Evolutionary conservation across 2,113 vertebrate species (phyloP).

Genomic region (Mola mola): DNA sequence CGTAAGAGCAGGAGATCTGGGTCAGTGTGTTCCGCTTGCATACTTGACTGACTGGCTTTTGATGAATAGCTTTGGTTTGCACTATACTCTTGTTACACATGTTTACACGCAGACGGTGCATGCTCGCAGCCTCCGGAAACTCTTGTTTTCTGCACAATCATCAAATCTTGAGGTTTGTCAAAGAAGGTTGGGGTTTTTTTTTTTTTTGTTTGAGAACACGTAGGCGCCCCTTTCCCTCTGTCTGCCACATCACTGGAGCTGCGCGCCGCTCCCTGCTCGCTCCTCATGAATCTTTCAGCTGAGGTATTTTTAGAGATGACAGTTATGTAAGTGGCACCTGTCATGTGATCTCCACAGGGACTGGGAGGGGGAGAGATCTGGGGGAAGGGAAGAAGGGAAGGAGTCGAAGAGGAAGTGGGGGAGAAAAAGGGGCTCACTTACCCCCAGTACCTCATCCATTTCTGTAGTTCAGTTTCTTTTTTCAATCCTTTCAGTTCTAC

Average conservation of each 20-base stretch:
- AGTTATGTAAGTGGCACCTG: constrained; percentile 83
- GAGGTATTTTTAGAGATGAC: constrained; percentile 78
- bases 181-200: neutral
- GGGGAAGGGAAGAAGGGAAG: constrained; percentile 32
- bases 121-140: neutral
- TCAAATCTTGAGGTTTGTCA: neutral
- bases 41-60: constrained; percentile 50
- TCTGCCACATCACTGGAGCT: constrained; percentile 46
- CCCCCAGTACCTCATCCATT: constrained; percentile 3
- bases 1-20: constrained; percentile 61
- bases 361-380: constrained; percentile 44
- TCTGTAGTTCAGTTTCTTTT: no score
- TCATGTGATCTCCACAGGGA: constrained; percentile 78
- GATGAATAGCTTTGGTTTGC: constrained; percentile 37
- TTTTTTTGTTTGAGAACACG: neutral
- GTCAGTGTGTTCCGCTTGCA: constrained; percentile 62
- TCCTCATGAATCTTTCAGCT: constrained; percentile 80
- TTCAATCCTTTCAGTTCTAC: neutral
- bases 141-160: constrained; percentile 11
- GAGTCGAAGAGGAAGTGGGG: constrained; percentile 16
- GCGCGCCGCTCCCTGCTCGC: constrained; percentile 35
- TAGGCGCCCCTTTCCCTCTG: constrained; percentile 24
- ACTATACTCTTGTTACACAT: constrained; percentile 15
- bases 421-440: constrained; percentile 3
- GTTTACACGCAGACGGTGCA: neutral